Percentiles rank a stretch among this genome's conserved stretches.
Evolutionary conservation across 2,888 invertebrate species (phyloP).

Genomic region (Epinotia ramella): DNA sequence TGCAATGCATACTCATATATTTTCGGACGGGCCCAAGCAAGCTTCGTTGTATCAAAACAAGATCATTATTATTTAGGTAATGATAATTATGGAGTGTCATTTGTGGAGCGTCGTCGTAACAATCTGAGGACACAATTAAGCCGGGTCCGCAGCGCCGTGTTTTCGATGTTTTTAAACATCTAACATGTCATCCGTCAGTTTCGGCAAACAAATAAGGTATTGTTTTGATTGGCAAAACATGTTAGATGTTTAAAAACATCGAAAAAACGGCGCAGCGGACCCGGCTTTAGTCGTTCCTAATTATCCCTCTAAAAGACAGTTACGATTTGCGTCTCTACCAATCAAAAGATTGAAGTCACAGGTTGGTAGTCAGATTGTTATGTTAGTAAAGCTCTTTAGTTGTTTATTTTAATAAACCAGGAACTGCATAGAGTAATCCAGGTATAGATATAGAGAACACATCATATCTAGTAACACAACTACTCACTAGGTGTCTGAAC

Average conservation of each 20-base stretch:
- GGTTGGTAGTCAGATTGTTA: neutral
- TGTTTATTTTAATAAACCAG: neutral
- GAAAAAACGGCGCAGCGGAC: too few species aligned
- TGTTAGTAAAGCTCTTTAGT: neutral
- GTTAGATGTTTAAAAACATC: too few species aligned
- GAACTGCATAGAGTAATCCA: neutral
- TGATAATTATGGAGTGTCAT: neutral
- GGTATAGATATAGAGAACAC: too few species aligned
- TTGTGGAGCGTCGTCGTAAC: neutral
- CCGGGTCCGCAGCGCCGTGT: too few species aligned
- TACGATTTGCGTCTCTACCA: too few species aligned
- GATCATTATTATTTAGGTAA: neutral
- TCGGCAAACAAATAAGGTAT: too few species aligned
- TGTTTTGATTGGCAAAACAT: too few species aligned
- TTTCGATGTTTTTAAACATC: too few species aligned
- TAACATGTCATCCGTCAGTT: too few species aligned
- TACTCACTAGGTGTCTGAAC: neutral
- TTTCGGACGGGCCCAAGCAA: conserved; percentile 37
- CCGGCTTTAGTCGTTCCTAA: neutral
- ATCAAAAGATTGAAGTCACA: neutral
- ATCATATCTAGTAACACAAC: neutral
- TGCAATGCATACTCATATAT: conserved; percentile 29
- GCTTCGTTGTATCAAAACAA: conserved; percentile 40
- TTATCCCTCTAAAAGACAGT: too few species aligned
- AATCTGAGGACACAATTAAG: neutral